Evolutionary conservation across 1,140 invertebrate species (phyloP).

Genomic region (Proales similis): DNA sequence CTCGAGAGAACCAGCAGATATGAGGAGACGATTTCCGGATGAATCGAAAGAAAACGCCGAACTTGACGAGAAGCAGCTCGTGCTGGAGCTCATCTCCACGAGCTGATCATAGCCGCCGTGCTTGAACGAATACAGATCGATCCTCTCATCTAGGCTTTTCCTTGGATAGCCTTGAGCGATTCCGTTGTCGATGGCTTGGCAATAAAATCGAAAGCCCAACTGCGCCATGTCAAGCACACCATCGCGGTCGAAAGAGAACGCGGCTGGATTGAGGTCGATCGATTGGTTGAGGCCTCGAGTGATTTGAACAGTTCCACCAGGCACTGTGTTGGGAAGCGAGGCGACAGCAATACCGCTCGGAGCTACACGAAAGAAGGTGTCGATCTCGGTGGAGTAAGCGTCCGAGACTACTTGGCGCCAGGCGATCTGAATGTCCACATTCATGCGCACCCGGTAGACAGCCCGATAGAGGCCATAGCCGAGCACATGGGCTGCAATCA

Average conservation of each 20-base stretch:
- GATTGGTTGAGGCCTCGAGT: constrained; percentile 19
- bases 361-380: constrained; percentile 11
- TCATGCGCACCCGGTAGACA: constrained; percentile 3
- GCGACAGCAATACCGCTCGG: constrained; percentile 23
- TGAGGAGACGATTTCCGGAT: background rate
- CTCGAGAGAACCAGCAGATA: background rate
- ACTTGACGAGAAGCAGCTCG: constrained; percentile 9
- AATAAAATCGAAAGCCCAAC: constrained; percentile 21
- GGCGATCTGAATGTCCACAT: background rate
- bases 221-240: background rate
- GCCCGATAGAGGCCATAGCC: constrained; percentile 15
- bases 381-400: constrained; percentile 1
- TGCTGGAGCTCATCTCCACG: no score
- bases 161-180: background rate
- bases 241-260: constrained; percentile 21
- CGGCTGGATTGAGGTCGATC: constrained; percentile 20
- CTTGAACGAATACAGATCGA: constrained; percentile 31
- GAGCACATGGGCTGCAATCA: constrained; percentile 13
- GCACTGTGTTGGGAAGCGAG: no score
- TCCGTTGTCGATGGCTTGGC: constrained; percentile 5
- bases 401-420: no score
- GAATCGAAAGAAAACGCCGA: constrained; percentile 16
- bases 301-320: constrained; percentile 9
- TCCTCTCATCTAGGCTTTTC: constrained; percentile 7
- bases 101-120: background rate